Evolutionary conservation across 2,797 vertebrate genomes (phyloP).

Genomic region (Rhadinocentrus ornatus): DNA sequence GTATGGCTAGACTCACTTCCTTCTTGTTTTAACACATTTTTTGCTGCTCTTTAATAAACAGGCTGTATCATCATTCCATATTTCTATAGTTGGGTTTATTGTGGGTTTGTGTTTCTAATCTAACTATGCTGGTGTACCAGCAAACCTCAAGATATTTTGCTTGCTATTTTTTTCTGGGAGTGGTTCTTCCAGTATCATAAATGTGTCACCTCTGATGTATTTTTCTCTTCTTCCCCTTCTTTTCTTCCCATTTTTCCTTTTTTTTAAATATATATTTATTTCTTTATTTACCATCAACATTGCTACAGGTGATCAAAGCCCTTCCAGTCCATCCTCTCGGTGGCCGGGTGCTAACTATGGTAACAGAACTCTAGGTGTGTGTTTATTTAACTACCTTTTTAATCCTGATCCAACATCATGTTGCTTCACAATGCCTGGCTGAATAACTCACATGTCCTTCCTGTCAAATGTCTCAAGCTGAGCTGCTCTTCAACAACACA

Average conservation of each 20-base stretch:
- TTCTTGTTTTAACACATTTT: constrained; percentile 7
- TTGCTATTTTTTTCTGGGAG: constrained; percentile 44
- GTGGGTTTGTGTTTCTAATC: background rate
- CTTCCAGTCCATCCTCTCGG: constrained; percentile 84
- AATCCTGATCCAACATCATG: constrained; percentile 39
- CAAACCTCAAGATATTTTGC: constrained; percentile 20
- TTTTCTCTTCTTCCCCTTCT: constrained; percentile 53
- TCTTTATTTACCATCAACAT: constrained; percentile 60
- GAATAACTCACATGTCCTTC: constrained; percentile 48
- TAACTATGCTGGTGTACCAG: constrained; percentile 9
- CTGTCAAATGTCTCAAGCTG: constrained; percentile 39
- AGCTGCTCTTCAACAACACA: constrained; percentile 65
- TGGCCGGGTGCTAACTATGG: constrained; percentile 86
- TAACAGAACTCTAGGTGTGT: constrained; percentile 82
- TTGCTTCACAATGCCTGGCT: constrained; percentile 57
- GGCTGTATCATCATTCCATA: constrained; percentile 5
- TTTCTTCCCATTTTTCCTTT: background rate
- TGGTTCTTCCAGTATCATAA: constrained; percentile 61
- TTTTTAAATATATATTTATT: background rate
- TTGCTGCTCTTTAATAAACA: constrained; percentile 14
- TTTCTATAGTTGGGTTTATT: constrained; percentile 22
- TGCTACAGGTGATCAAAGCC: constrained; percentile 86
- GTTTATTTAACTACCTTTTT: constrained; percentile 64
- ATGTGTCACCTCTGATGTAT: constrained; percentile 72
- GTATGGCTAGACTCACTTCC: background rate